A percentile compares a stretch with the other conserved stretches of the same genome.
Conservation (phyloP, 2,888 invertebrate genomes). For the Rambutsinella grinnellia region DNA sequence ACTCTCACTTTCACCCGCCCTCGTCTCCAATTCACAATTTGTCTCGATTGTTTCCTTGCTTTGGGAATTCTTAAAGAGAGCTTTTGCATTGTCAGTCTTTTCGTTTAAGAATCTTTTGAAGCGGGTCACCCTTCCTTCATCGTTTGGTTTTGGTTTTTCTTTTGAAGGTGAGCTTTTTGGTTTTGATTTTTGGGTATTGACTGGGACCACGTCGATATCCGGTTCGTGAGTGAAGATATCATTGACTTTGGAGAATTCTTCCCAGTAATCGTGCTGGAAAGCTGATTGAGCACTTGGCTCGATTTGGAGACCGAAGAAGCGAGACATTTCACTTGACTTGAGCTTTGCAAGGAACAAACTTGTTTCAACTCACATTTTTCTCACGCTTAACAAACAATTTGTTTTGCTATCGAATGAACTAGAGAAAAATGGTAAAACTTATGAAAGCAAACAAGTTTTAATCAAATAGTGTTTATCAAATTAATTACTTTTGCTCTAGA, state of each 20-base stretch:
- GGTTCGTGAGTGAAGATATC: conserved; percentile 52
- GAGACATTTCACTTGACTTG: conserved; percentile 48
- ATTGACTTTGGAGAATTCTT: conserved; percentile 57
- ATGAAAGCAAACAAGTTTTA: no score
- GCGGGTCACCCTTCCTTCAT: conserved; percentile 12
- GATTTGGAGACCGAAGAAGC: conserved; percentile 52
- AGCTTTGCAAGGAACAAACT: no score
- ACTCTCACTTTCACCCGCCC: background rate
- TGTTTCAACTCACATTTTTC: no score
- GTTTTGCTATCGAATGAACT: no score
- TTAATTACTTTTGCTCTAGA: no score
- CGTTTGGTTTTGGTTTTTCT: background rate
- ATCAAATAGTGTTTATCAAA: no score
- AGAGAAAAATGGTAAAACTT: no score
- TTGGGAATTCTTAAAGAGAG: conserved; percentile 15
- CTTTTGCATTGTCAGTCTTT: conserved; percentile 29
- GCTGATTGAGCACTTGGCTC: conserved; percentile 52
- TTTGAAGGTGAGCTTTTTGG: background rate
- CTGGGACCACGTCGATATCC: conserved; percentile 25
- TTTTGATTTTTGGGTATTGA: conserved; percentile 3
- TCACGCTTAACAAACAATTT: no score
- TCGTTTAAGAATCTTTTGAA: conserved; percentile 20
- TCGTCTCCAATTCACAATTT: conserved; percentile 7
- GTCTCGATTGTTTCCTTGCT: background rate
- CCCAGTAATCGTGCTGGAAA: conserved; percentile 61